phyloP scores from a whole-genome alignment of 2,888 invertebrate genomes.

The Amphipoea oculea region DNA sequence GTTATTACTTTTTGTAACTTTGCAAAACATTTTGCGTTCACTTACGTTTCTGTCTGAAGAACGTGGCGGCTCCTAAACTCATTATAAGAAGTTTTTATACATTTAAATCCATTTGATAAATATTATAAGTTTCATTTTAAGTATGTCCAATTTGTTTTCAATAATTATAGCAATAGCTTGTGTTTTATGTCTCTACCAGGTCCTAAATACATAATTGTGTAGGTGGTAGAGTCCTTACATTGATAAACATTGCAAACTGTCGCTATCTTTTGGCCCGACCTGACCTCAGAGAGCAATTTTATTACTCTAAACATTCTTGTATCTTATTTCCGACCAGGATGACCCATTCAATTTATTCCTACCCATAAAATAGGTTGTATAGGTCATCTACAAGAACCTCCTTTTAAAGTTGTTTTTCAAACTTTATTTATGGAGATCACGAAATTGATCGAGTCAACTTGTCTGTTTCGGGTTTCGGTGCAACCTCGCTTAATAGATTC shows the following conservation, averaged over 20 bases:
- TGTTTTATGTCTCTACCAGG: not conserved
- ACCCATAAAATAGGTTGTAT: constrained; percentile 10
- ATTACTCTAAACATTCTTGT: constrained; percentile 23
- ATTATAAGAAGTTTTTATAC: not conserved
- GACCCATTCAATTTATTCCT: constrained; percentile 40
- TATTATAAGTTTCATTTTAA: not conserved
- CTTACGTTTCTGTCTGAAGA: not conserved
- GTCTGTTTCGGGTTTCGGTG: constrained; percentile 54
- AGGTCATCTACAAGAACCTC: constrained; percentile 9
- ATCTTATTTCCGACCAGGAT: constrained; percentile 32
- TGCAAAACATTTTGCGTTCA: not conserved
- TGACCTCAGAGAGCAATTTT: constrained; percentile 25
- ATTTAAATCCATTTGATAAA: not conserved
- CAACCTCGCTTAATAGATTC: constrained; percentile 49
- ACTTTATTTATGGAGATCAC: constrained; percentile 33
- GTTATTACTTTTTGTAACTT: not conserved
- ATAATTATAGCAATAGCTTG: not conserved
- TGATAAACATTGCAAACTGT: constrained; percentile 31
- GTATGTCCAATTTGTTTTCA: not conserved
- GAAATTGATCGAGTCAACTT: constrained; percentile 40
- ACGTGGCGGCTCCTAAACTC: constrained; percentile 1
- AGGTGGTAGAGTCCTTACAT: constrained; percentile 36
- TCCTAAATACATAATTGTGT: constrained; percentile 19
- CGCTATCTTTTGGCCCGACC: constrained; percentile 31
- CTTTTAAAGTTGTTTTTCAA: constrained; percentile 31